Evolutionary conservation across 2,113 vertebrate genomes (phyloP), one percentile per base, ranked within the genome.

Genomic region (Edolisoma coerulescens): DNA sequence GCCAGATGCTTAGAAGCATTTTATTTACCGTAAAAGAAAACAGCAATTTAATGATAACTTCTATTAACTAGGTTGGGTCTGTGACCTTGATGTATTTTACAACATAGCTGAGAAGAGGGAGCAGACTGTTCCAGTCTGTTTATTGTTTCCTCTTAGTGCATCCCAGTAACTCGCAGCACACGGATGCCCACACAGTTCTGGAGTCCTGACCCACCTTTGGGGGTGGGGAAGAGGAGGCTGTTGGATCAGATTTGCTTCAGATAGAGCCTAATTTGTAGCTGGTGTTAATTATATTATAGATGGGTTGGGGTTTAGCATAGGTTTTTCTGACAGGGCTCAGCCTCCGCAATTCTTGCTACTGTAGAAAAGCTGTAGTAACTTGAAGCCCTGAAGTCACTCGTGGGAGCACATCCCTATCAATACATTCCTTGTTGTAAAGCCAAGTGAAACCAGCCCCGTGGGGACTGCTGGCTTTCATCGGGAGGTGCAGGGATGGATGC

Each of bases 51-150:
- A 95, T 78, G 94, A 81, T 95, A 96, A 94, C 89, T 84, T 84
- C 24, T 93, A 64, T 97, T 97, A 97, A 96, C 95, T 88, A 93
- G 78, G 63, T 89, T 94, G 93, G 79, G 79, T 95, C 84, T 9
- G 22, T 92, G 96, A 96, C 96, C 96, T 96, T 97, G 96, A 89
- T 95, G 76, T 84, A n/a, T 87, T 95, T 88, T 82, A 45, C 44
- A 26, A 16, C 6, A 8, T 87, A 89, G 89, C 96, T 95, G 73
- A 54, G 84, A 41, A 67, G 47, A 61, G 44, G 73, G 85, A 91
- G 81, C 91, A 76, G 82, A 44, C 93, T 86, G 87, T 93, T 74
- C 28, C 93, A 88, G 89, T 89, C 84, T 93, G 70, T 89, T 89
- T 60, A 79, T 81, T 77, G 76, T 84, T 93, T 77, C 56, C 87